Conservation (phyloP, 2,113 vertebrate genomes). For the Varanus komodoensis region DNA sequence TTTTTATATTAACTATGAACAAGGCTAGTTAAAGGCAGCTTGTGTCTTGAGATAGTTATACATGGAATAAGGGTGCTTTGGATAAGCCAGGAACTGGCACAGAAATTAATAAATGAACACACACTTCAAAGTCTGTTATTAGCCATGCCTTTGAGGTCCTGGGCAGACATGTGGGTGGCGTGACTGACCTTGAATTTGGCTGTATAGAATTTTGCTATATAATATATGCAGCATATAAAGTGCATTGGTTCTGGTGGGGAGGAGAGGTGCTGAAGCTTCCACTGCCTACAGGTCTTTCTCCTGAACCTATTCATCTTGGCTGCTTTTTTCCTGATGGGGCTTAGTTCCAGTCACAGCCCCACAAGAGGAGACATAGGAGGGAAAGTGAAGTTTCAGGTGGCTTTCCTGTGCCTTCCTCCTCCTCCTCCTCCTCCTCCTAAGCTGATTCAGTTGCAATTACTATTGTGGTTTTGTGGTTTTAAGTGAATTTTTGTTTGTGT, state of each 20-base stretch:
- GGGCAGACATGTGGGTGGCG: not conserved
- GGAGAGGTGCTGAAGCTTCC: not conserved
- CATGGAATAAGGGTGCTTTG: constrained; percentile 30
- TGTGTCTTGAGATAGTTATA: not conserved
- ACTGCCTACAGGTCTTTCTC: not conserved
- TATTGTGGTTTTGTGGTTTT: too few species aligned
- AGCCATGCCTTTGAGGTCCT: not conserved
- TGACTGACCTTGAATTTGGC: not conserved
- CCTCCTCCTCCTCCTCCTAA: too few species aligned
- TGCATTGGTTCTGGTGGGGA: not conserved
- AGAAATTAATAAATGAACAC: constrained; percentile 3
- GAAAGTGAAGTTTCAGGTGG: too few species aligned
- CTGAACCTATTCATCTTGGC: too few species aligned
- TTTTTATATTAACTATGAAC: not conserved
- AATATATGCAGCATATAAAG: not conserved
- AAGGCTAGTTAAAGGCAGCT: not conserved
- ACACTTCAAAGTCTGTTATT: constrained; percentile 3
- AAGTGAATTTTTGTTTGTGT: too few species aligned
- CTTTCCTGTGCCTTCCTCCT: too few species aligned
- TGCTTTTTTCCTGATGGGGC: not conserved
- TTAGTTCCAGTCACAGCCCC: not conserved
- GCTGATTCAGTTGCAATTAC: too few species aligned
- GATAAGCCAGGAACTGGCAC: constrained; percentile 6
- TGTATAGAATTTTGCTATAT: not conserved
- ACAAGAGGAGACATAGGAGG: too few species aligned